Percentiles rank a stretch among this genome's conserved stretches.
Conservation (phyloP, 2,113 vertebrate species). For the Eubucco bourcierii region DNA sequence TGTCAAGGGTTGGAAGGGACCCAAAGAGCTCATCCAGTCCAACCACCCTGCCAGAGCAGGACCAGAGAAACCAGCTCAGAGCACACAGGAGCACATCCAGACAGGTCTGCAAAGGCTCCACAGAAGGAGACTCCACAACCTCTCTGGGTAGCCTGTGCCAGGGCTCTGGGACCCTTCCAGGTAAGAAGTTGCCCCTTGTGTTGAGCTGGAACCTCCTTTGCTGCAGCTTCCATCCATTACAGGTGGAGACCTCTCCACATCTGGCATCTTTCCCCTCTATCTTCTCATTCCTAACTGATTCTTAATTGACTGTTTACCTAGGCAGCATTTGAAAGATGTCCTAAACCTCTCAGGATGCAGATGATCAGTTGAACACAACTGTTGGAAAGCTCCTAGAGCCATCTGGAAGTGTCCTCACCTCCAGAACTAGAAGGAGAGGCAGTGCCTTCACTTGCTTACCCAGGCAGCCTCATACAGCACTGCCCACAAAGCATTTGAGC, state of each 20-base stretch:
- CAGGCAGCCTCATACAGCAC: background rate
- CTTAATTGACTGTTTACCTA: conserved; percentile 46
- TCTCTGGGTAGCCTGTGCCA: too few species aligned
- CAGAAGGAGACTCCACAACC: too few species aligned
- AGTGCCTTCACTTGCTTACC: background rate
- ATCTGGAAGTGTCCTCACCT: background rate
- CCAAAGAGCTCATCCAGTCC: too few species aligned
- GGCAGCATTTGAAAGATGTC: background rate
- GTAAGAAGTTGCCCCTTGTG: too few species aligned
- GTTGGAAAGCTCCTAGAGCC: background rate
- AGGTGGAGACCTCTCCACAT: background rate
- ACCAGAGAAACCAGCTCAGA: too few species aligned
- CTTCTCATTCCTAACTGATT: background rate
- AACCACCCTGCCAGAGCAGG: too few species aligned
- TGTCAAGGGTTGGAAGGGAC: too few species aligned
- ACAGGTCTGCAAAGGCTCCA: too few species aligned
- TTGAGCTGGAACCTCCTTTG: too few species aligned
- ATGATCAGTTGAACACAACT: background rate
- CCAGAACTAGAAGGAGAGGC: background rate
- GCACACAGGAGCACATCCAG: too few species aligned
- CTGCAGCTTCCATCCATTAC: too few species aligned
- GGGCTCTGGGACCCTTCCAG: too few species aligned
- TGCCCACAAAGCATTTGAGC: background rate
- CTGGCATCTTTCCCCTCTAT: background rate
- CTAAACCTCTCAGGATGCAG: background rate